These are phyloP conservation scores for Pao palembangensis DNA, from an alignment of 2,113 vertebrate genomes.

Conservation along the genomic window DNA sequence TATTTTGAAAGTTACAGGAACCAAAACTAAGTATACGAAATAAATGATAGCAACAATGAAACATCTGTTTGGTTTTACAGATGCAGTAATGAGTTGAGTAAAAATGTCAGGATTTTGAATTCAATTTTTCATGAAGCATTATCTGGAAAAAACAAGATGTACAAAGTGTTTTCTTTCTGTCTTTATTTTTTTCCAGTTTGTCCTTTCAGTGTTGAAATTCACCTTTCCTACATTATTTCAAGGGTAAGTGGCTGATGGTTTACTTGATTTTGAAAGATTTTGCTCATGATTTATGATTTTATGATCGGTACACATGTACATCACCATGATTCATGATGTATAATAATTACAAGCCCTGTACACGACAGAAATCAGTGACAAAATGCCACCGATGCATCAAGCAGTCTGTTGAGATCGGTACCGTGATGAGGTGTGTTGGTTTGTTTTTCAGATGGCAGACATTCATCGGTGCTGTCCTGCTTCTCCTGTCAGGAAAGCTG, in stretches of 20 bases:
- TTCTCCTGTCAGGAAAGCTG: constrained; percentile 83
- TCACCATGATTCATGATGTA: too few relatives aligned
- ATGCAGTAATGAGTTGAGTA: too few relatives aligned
- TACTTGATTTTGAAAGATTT: not conserved
- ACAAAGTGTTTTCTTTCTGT: not conserved
- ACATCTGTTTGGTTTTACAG: too few relatives aligned
- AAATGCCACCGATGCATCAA: too few relatives aligned
- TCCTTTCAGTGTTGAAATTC: constrained; percentile 93
- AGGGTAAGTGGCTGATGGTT: constrained; percentile 82
- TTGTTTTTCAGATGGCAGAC: constrained; percentile 86
- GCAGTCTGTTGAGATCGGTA: too few relatives aligned
- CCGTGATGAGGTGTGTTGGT: accelerated
- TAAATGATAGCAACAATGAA: too few relatives aligned
- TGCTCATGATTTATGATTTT: not conserved
- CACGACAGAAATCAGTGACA: too few relatives aligned
- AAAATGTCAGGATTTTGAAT: too few relatives aligned
- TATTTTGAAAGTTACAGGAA: too few relatives aligned
- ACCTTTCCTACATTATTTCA: constrained; percentile 97
- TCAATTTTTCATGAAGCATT: not conserved
- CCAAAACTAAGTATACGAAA: too few relatives aligned
- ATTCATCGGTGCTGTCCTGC: constrained; percentile 81
- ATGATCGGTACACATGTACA: not conserved
- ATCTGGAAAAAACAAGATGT: too few relatives aligned
- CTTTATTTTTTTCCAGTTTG: constrained; percentile 85
- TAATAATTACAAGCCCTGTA: too few relatives aligned